Conservation (phyloP, 2,797 vertebrate genomes). For the Selene dorsalis region DNA sequence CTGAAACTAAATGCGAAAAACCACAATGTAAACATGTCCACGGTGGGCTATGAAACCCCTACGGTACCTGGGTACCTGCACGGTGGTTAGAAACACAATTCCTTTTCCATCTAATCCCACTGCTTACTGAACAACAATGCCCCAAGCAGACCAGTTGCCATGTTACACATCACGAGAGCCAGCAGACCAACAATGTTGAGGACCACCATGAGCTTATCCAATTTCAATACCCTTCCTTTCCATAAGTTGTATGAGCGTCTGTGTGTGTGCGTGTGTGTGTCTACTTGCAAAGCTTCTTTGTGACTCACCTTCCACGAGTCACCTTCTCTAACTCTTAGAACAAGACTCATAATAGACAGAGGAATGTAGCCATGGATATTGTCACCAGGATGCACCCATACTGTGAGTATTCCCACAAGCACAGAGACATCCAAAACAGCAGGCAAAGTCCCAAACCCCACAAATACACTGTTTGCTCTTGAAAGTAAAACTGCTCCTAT, state of each 20-base stretch:
- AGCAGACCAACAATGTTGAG: constrained; percentile 9
- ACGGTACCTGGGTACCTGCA: constrained; percentile 1
- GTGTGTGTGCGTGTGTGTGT: constrained; percentile 5
- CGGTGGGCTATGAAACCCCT: not conserved
- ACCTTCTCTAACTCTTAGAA: constrained; percentile 55
- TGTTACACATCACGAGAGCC: not conserved
- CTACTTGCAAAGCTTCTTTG: constrained; percentile 35
- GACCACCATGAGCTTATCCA: constrained; percentile 34
- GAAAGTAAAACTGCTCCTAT: constrained; percentile 20
- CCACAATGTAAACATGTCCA: constrained; percentile 33
- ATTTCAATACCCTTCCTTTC: constrained; percentile 45
- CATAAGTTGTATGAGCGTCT: constrained; percentile 18
- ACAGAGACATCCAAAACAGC: constrained; percentile 39
- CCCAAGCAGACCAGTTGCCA: not conserved
- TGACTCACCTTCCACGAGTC: constrained; percentile 64
- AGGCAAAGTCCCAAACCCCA: constrained; percentile 10
- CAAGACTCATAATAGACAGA: constrained; percentile 58
- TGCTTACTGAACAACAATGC: not conserved
- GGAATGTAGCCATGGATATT: constrained; percentile 70
- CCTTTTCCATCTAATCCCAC: too few relatives aligned
- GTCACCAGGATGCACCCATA: constrained; percentile 52
- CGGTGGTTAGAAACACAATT: not conserved
- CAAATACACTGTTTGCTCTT: constrained; percentile 11
- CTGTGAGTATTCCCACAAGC: constrained; percentile 36
- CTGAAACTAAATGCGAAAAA: constrained; percentile 46